These are phyloP conservation scores for Danio albolineatus DNA, from an alignment of 2,797 vertebrate genomes.

Conservation along the genomic window DNA sequence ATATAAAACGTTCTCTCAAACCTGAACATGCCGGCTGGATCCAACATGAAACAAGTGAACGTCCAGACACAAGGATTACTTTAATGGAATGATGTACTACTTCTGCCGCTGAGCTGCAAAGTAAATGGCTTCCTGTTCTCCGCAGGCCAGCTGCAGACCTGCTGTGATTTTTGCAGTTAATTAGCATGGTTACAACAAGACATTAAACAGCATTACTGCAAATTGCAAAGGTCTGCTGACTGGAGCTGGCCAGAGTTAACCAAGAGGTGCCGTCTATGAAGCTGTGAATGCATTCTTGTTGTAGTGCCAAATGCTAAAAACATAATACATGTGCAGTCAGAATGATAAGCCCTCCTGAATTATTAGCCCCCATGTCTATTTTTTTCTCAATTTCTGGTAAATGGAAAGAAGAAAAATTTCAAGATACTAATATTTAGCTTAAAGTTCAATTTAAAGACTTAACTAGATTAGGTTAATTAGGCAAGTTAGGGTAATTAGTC, in stretches of 20 bases:
- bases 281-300: not conserved
- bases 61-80: constrained; percentile 26
- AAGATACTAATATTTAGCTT: no score
- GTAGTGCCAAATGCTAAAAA: constrained; percentile 28
- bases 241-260: constrained; percentile 14
- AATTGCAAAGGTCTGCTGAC: constrained; percentile 45
- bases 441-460: no score
- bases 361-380: no score
- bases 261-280: not conserved
- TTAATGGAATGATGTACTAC: constrained; percentile 19
- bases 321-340: no score
- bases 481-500: no score
- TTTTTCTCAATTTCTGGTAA: no score
- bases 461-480: no score
- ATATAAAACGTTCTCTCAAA: constrained; percentile 15
- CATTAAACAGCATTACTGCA: constrained; percentile 48
- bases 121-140: constrained; percentile 49
- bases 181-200: constrained; percentile 57
- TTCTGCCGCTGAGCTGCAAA: constrained; percentile 35
- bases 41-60: constrained; percentile 13
- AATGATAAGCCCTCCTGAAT: no score
- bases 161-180: constrained; percentile 56
- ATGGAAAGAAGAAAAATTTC: no score
- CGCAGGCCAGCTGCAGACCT: constrained; percentile 34
- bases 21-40: constrained; percentile 16